Evolutionary conservation across 2,113 vertebrate genomes (phyloP), one percentile per base, ranked within the genome.

Genomic region (Gadus chalcogrammus): DNA sequence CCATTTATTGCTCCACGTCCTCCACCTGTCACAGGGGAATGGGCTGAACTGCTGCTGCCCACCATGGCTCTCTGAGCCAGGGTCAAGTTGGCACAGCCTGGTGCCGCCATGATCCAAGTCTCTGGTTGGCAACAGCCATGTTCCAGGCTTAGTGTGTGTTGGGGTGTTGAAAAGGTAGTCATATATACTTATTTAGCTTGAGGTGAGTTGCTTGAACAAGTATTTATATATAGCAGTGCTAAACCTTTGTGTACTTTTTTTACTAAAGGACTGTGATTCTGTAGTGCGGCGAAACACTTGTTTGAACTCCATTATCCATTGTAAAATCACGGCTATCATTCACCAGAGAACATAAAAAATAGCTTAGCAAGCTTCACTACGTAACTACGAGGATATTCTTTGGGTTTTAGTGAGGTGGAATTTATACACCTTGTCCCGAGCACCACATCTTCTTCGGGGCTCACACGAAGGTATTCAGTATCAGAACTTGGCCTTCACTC

Each of bases 21-120:
- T 80, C 65, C 77, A 80, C 81, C 75, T 82, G 81, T 79, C 79
- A 74, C 18, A 59, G 35, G 68, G 65, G 61, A 55, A 53, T 65
- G 70, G 80, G 20, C 74, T 69, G 24, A 61, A 56, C 53, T 71
- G 62, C 64, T 11, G 52, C 61, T 75, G 72, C 72, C 64, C 38
- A 56, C 63, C 70, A 31, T 61, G 61, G 69, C 64, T 58, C 59
- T 48, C 60, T 20, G 68, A 72, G 72, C 68, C 74, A 80, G 76
- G 71, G 78, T 82, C 68, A 75, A 73, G 68, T 73, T 80, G 73
- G 79, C 82, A 73, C 28, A 5, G 1, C 4, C 4, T 48, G 18
- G 62, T 56, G 6, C 70, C 72, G 20, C 76, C n/a, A 58, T 69
- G 76, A 71, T 69, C 60, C 15, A 28, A 78, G 67, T 70, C 5